phyloP scores from a whole-genome alignment of 2,113 vertebrate genomes.

The Lepus europaeus region DNA sequence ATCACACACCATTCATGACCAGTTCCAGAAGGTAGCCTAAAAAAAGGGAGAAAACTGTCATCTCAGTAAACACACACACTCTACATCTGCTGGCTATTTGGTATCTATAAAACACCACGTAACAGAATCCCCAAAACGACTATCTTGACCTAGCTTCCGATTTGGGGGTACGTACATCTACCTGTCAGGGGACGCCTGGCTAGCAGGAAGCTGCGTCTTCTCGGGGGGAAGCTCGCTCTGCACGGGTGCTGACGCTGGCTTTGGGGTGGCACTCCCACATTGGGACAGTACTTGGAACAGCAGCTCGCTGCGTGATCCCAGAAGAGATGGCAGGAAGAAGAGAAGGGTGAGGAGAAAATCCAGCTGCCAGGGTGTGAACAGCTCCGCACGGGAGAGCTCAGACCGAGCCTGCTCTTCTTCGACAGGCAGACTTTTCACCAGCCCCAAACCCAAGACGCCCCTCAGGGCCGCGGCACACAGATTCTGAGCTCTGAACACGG shows the following conservation, averaged over 20 bases:
- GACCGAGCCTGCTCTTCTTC: slow-evolving; percentile 56
- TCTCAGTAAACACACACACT: slow-evolving; percentile 75
- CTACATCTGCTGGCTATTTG: slow-evolving; percentile 82
- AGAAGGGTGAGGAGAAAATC: slow-evolving; percentile 62
- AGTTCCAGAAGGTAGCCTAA: slow-evolving; percentile 76
- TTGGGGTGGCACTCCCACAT: fast-evolving
- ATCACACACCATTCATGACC: slow-evolving; percentile 72
- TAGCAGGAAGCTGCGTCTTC: slow-evolving; percentile 68
- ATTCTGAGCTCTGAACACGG: not conserved
- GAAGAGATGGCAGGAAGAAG: slow-evolving; percentile 61
- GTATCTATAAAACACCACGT: slow-evolving; percentile 82
- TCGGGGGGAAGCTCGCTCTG: fast-evolving
- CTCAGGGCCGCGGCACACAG: not conserved
- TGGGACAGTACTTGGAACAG: slow-evolving; percentile 57
- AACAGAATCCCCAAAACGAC: slow-evolving; percentile 81
- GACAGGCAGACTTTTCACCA: slow-evolving; percentile 51
- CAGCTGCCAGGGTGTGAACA: slow-evolving; percentile 26
- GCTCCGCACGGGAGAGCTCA: slow-evolving; percentile 49
- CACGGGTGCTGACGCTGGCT: slow-evolving; percentile 46
- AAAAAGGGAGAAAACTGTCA: slow-evolving; percentile 60
- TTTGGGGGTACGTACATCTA: slow-evolving; percentile 82
- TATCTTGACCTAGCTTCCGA: slow-evolving; percentile 78
- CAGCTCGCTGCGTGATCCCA: slow-evolving; percentile 59
- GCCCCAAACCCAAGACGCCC: not conserved
- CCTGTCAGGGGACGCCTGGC: slow-evolving; percentile 75